Evolutionary conservation across 2,888 invertebrate genomes (phyloP).

Genomic region (Sarcophaga subvicina): DNA sequence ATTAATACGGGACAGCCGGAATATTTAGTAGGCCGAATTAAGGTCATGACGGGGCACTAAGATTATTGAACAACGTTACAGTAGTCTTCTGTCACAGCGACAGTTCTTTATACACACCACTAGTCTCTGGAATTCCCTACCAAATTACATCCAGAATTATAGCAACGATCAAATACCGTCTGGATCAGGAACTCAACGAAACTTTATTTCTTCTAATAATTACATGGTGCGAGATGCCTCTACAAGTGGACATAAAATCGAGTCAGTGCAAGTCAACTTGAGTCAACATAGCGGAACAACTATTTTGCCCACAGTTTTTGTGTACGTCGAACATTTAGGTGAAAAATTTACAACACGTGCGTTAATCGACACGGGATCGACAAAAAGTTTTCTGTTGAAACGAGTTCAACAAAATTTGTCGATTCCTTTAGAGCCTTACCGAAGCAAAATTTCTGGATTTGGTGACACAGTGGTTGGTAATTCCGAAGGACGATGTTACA

Average conservation of each 20-base stretch:
- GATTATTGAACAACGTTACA: too few relatives aligned
- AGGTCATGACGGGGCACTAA: too few relatives aligned
- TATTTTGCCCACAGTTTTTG: neutral
- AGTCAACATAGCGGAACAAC: neutral
- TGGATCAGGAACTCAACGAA: neutral
- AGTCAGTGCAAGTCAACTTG: neutral
- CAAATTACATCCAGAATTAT: too few relatives aligned
- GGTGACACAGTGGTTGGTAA: conserved; percentile 23
- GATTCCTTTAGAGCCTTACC: neutral
- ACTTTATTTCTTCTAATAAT: neutral
- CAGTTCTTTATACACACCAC: too few relatives aligned
- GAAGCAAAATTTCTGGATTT: neutral
- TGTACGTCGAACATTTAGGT: neutral
- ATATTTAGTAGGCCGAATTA: too few relatives aligned
- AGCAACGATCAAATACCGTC: neutral
- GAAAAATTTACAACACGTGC: conserved; percentile 16
- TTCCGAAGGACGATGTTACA: neutral
- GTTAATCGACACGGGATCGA: conserved; percentile 12
- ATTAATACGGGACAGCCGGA: too few relatives aligned
- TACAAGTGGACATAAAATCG: neutral
- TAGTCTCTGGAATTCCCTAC: too few relatives aligned
- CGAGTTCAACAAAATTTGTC: neutral
- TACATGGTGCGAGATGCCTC: neutral
- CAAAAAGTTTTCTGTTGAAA: conserved; percentile 12
- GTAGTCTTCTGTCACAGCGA: too few relatives aligned